Evolutionary conservation across 2,113 vertebrate genomes (phyloP).

Genomic region (Bujurquina vittata): DNA sequence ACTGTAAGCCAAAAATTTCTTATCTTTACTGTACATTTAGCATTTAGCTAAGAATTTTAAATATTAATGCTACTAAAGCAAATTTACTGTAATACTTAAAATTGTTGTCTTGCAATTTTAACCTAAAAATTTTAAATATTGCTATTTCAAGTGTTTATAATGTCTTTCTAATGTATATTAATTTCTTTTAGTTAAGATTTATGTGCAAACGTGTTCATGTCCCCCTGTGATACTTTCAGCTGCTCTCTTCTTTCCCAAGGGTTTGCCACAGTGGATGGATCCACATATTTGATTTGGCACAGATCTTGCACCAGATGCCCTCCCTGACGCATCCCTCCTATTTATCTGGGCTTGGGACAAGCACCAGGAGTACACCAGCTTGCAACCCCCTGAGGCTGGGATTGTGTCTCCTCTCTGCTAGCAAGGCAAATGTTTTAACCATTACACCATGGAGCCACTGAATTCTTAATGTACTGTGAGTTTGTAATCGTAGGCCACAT

Average conservation of each 20-base stretch:
- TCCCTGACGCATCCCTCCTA: neutral
- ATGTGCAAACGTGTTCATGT: neutral
- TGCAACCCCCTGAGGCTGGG: conserved; percentile 1
- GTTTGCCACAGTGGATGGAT: neutral
- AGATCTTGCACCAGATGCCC: neutral
- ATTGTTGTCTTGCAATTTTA: no score
- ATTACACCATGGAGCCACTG: neutral
- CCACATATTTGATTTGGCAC: conserved; percentile 10
- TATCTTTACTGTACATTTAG: neutral
- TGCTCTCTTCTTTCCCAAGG: neutral
- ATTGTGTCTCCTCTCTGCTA: neutral
- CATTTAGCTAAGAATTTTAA: neutral
- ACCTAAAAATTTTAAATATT: neutral
- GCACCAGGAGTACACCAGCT: conserved; percentile 4
- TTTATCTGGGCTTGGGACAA: neutral
- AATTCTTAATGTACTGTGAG: neutral
- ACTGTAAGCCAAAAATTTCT: neutral
- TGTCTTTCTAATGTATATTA: neutral
- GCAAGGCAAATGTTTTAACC: neutral
- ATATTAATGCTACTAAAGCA: neutral
- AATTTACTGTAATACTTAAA: no score
- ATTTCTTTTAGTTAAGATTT: neutral
- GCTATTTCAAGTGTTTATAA: neutral
- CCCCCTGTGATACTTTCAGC: neutral
- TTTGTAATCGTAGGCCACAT: neutral